Percentiles rank a stretch among this genome's conserved stretches.
phyloP scores from a whole-genome alignment of 2,888 invertebrate genomes.

The Cordilura impudica region DNA sequence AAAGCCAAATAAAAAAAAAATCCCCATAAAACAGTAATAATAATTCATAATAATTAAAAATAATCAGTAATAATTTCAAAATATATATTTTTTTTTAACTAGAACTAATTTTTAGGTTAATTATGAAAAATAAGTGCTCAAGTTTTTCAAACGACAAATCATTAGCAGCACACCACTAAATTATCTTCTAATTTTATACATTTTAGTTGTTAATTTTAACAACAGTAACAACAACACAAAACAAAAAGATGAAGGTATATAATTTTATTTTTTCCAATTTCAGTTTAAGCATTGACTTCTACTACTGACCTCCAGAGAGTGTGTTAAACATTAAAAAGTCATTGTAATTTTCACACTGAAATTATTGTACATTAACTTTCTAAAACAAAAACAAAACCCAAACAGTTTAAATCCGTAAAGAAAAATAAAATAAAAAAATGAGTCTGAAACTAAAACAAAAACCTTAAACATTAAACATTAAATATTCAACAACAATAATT shows the following conservation, averaged over 20 bases:
- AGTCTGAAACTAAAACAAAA: background rate
- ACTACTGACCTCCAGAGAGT: background rate
- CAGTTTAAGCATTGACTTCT: background rate
- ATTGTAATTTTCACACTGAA: constrained; percentile 52
- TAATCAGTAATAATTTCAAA: too few species aligned
- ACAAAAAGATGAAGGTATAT: too few species aligned
- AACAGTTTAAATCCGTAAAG: background rate
- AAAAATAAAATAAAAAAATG: constrained; percentile 9
- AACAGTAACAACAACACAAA: background rate
- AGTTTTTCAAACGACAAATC: background rate
- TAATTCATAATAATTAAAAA: too few species aligned
- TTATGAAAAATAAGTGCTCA: background rate
- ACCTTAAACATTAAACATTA: background rate
- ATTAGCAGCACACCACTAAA: background rate
- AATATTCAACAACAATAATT: background rate
- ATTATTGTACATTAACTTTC: constrained; percentile 43
- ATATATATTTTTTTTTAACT: too few species aligned
- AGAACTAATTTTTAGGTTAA: background rate
- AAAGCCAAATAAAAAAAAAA: too few species aligned
- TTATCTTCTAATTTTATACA: background rate
- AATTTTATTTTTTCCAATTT: background rate
- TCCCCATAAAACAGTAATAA: too few species aligned
- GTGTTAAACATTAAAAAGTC: constrained; percentile 24
- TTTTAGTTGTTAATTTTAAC: too few species aligned
- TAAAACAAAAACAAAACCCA: constrained; percentile 37